Conservation (phyloP, 2,113 vertebrate species). For the Nothocercus nigrocapillus region DNA sequence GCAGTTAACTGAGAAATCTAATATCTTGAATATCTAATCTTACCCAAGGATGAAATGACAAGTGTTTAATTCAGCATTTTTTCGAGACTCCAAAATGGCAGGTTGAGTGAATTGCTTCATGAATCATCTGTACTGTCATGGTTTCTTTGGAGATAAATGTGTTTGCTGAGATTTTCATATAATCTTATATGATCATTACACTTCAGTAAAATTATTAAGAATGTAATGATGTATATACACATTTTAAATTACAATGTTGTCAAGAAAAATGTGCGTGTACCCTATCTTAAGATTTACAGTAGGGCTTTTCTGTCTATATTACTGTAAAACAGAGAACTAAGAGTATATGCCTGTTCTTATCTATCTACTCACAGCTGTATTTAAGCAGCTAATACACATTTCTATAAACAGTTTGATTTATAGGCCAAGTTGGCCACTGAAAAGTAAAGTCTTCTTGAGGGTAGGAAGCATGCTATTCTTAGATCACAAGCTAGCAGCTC, state of each 20-base stretch:
- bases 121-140: not conserved
- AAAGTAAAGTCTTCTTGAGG: conserved; percentile 6
- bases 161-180: conserved; percentile 33
- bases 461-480: not conserved
- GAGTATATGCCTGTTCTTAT: conserved; percentile 23
- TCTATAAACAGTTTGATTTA: conserved; percentile 60
- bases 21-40: not conserved
- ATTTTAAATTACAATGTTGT: conserved; percentile 44
- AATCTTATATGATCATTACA: not conserved
- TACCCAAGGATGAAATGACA: not conserved
- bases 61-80: not conserved
- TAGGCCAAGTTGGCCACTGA: conserved; percentile 12
- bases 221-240: not conserved
- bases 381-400: conserved; percentile 50
- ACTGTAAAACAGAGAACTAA: not conserved
- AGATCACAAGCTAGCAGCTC: not conserved
- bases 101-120: not conserved
- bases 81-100: conserved; percentile 14
- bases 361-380: conserved; percentile 55
- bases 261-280: conserved; percentile 36
- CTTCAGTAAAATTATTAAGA: not conserved
- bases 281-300: conserved; percentile 17
- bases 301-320: not conserved
- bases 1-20: not conserved
- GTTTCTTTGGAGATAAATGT: not conserved